These are phyloP conservation scores for Microchirus variegatus DNA, from an alignment of 2,797 vertebrate genomes.

Conservation along the genomic window DNA sequence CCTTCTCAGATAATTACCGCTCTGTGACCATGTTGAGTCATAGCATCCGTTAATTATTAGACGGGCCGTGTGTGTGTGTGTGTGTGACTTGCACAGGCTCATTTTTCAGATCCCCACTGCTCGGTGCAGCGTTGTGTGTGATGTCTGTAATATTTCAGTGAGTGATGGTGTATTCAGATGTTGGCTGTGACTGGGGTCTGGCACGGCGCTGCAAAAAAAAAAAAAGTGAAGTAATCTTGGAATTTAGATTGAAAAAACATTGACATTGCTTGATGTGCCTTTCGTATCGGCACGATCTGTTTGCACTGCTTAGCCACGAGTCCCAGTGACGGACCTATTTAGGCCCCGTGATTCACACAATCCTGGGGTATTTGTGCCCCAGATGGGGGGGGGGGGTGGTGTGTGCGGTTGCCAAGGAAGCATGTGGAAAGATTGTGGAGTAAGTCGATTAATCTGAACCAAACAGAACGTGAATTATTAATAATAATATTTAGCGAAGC, in stretches of 20 bases:
- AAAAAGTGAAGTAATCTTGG: constrained; percentile 69
- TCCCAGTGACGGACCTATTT: constrained; percentile 22
- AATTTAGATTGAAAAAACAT: constrained; percentile 70
- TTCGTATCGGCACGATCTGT: constrained; percentile 55
- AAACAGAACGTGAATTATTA: neutral
- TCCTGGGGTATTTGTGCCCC: neutral
- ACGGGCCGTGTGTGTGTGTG: constrained; percentile 35
- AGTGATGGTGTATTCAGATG: constrained; percentile 70
- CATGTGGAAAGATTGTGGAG: neutral
- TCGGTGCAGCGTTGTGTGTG: constrained; percentile 48
- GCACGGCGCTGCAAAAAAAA: constrained; percentile 49
- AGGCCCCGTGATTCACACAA: neutral
- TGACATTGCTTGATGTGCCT: constrained; percentile 52
- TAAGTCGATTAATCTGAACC: neutral
- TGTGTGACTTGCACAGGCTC: constrained; percentile 44
- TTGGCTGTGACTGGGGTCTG: constrained; percentile 70
- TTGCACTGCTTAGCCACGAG: constrained; percentile 30
- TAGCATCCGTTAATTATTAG: constrained; percentile 73
- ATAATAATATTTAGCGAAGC: neutral
- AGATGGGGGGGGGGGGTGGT: neutral
- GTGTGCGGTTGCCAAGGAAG: neutral
- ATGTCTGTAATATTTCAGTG: constrained; percentile 65
- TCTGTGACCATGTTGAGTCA: constrained; percentile 63
- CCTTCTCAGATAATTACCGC: constrained; percentile 61
- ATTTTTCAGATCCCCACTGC: constrained; percentile 49